phyloP scores from a whole-genome alignment of 2,113 vertebrate species.

The Oreochromis tanganicae region DNA sequence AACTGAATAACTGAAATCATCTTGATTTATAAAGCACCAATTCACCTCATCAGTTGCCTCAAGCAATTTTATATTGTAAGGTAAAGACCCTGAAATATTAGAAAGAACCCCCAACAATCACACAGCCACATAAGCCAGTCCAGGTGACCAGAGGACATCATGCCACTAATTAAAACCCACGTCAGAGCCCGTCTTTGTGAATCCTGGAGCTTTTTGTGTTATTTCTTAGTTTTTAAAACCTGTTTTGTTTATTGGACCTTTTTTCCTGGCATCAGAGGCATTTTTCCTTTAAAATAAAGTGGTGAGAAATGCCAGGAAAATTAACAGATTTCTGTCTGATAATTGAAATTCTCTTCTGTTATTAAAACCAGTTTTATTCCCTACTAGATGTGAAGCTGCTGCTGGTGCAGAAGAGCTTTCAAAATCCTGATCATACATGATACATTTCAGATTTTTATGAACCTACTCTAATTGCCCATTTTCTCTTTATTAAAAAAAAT shows the following conservation, averaged over 20 bases:
- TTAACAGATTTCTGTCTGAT: not conserved
- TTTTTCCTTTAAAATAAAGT: not conserved
- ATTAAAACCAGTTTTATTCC: not conserved
- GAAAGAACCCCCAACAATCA: not conserved
- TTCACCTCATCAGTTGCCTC: not conserved
- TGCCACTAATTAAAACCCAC: not conserved
- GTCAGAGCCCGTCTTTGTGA: not conserved
- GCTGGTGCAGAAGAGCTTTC: not conserved
- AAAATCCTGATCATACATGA: not conserved
- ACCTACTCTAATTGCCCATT: not conserved
- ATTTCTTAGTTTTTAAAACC: not conserved
- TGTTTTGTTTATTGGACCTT: not conserved
- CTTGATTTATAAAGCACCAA: not conserved
- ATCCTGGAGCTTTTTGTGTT: not conserved
- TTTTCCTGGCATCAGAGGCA: not conserved
- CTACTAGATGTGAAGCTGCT: not conserved
- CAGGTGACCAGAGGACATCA: not conserved
- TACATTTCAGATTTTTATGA: not conserved
- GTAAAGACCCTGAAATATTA: not conserved
- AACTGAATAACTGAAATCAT: not conserved
- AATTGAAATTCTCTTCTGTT: not conserved
- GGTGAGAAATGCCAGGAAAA: not conserved
- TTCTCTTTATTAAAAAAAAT: not conserved
- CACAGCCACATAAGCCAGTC: not conserved
- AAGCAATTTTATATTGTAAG: not conserved